Base-by-base conservation (phyloP, 2,888 invertebrate genomes). In the Tetranychus piercei region DNA sequence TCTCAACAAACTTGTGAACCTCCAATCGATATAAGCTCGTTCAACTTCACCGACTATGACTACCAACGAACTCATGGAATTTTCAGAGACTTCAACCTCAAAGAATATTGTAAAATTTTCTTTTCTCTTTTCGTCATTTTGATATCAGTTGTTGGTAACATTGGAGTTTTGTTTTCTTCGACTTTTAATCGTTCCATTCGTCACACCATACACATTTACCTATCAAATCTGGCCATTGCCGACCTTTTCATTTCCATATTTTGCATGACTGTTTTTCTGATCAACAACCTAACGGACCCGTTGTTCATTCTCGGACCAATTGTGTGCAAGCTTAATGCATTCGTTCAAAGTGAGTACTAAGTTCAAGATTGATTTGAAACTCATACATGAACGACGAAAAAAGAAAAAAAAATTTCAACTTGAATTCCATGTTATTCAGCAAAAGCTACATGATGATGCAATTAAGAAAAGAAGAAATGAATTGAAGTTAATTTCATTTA, bases 221-320 rank as follows among this genome's bases (percentile, higher is more conserved):
- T 81, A 76, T 80, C 80, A 55, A 81, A 81, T 75, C 75, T 81
- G 74, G 80, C 81, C 0, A 78, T 79, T 7, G 81, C 81, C 2
- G 81, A 81, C 75, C 76, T 81, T 18, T 76, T 80, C 66, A 80
- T 81, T 66, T 80, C 80, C n/a, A 44, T 80, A 6, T 80, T 78
- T 74, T 81, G 81, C 73, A 81, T 80, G 79, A 80, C 80, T 81
- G 80, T 80, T 6, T 81, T 81, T 34, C 77, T 81, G 11, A 79
- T 80, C 23, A 79, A 80, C n/a, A 78, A 78, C 74, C 76, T 81
- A 23, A 79, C 79, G 1, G 75, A 79, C 22, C 80, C 81, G 0
- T 65, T 78, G 7, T 81, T 80, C 77, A 76, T 79, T 0, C 75
- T 81, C 44, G 80, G 80, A 8, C 78, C 79, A 9, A 78, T 80